Percentiles rank a stretch among this genome's conserved stretches.
Conservation (phyloP, 2,113 vertebrate genomes). For the Progne subis region DNA sequence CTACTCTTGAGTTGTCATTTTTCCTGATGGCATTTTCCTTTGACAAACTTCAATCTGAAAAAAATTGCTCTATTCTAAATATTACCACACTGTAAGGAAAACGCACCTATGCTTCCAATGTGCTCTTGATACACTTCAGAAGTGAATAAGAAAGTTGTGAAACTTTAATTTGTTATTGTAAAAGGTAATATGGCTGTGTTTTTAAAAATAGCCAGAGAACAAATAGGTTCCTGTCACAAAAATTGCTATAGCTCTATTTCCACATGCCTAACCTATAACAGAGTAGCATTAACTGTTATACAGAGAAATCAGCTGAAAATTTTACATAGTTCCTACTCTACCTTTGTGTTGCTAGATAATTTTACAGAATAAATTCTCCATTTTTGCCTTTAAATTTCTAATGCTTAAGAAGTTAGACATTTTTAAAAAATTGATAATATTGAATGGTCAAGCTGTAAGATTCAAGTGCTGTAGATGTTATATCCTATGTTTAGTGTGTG, state of each 20-base stretch:
- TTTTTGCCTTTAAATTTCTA: not conserved
- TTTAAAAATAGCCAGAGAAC: not conserved
- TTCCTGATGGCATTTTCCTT: constrained; percentile 3
- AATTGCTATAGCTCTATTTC: not conserved
- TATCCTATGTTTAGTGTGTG: not conserved
- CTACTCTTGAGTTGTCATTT: not conserved
- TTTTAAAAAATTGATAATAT: not conserved
- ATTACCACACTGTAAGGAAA: not conserved
- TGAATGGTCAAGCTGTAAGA: not conserved
- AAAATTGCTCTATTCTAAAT: not conserved
- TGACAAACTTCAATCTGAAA: not conserved
- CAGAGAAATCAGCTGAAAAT: not conserved
- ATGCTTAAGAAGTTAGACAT: not conserved
- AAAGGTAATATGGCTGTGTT: not conserved
- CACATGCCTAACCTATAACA: not conserved
- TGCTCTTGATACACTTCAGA: not conserved
- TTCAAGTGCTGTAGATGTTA: not conserved
- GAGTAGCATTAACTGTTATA: not conserved
- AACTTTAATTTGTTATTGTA: not conserved
- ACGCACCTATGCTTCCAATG: not conserved
- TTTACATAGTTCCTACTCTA: not conserved
- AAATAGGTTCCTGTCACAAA: not conserved
- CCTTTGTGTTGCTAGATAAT: not conserved
- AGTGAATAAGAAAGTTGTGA: not conserved
- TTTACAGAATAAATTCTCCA: not conserved